phyloP scores from a whole-genome alignment of 2,113 vertebrate genomes.

The Damaliscus lunatus region DNA sequence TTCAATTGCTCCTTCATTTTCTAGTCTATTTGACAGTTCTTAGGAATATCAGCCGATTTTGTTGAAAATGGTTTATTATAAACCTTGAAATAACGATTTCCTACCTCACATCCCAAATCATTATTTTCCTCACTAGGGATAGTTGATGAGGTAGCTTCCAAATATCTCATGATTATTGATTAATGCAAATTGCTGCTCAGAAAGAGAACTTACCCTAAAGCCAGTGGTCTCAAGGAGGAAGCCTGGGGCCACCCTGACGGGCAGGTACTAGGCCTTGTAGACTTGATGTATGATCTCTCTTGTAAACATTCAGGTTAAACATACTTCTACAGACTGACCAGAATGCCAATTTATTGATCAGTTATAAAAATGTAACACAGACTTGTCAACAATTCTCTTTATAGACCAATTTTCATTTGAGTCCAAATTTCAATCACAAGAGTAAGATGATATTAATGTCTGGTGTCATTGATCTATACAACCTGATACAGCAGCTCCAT shows the following conservation, averaged over 20 bases:
- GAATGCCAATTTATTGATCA: background rate
- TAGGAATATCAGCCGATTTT: background rate
- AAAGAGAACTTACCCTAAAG: background rate
- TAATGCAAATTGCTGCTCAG: background rate
- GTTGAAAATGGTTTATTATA: constrained; percentile 20
- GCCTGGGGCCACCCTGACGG: fast-evolving
- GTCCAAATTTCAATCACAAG: background rate
- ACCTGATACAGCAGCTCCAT: background rate
- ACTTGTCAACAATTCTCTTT: background rate
- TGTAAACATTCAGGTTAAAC: background rate
- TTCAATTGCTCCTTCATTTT: background rate
- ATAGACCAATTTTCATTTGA: background rate
- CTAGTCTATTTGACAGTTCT: background rate
- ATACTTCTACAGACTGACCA: background rate
- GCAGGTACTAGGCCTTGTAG: background rate
- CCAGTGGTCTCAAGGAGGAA: background rate
- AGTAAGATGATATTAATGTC: background rate
- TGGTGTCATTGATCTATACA: background rate
- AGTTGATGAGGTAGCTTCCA: background rate
- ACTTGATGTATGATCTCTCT: background rate
- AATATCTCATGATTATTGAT: background rate
- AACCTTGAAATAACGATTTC: constrained; percentile 34
- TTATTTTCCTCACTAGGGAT: background rate
- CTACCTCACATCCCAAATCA: background rate
- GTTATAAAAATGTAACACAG: background rate